Evolutionary conservation across 2,888 invertebrate species (phyloP).

Genomic region (Griposia aprilina): DNA sequence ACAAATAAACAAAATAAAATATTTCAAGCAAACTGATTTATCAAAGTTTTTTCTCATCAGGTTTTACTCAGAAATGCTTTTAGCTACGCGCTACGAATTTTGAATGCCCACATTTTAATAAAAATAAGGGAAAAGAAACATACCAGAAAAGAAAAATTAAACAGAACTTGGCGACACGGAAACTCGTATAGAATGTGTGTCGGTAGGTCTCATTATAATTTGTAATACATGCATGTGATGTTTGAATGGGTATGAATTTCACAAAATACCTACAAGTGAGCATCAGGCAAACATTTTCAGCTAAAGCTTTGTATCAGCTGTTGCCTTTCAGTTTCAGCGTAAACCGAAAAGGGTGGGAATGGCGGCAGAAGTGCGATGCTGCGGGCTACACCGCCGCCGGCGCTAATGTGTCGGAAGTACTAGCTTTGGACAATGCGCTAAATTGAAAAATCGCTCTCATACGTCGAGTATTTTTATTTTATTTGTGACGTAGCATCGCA

Average conservation of each 20-base stretch:
- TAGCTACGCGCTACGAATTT: conserved; percentile 59
- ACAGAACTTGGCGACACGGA: conserved; percentile 47
- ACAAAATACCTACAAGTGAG: conserved; percentile 56
- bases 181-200: conserved; percentile 54
- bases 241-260: conserved; percentile 67
- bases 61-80: conserved; percentile 64
- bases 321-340: conserved; percentile 66
- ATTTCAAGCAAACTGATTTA: conserved; percentile 52
- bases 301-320: conserved; percentile 67
- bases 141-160: conserved; percentile 53
- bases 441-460: conserved; percentile 64
- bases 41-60: conserved; percentile 53
- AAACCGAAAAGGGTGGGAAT: conserved; percentile 68
- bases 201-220: conserved; percentile 59
- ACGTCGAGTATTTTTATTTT: conserved; percentile 42
- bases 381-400: conserved; percentile 61
- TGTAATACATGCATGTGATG: conserved; percentile 52
- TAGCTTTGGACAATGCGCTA: conserved; percentile 65
- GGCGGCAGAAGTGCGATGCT: conserved; percentile 64
- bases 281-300: conserved; percentile 64
- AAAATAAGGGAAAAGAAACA: conserved; percentile 57
- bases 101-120: conserved; percentile 58
- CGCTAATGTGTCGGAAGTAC: conserved; percentile 76
- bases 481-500: conserved; percentile 12
- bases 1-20: conserved; percentile 54